Evolutionary conservation across 1,140 invertebrate species (phyloP).

Genomic region (Conus ventricosus): DNA sequence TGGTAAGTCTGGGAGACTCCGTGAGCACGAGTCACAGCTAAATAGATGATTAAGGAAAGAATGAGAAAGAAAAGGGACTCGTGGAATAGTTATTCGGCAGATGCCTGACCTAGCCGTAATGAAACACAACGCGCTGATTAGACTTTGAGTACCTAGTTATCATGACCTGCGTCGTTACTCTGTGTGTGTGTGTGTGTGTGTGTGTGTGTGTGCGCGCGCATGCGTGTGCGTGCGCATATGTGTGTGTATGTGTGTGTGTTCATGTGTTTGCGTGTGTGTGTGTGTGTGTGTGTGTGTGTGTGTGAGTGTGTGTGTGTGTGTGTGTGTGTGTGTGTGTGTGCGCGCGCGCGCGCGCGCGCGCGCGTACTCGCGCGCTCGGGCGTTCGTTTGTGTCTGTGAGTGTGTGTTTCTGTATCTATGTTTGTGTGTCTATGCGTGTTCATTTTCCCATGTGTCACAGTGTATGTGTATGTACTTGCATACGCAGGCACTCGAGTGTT

Average conservation of each 20-base stretch:
- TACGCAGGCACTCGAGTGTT: background rate
- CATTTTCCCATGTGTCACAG: background rate
- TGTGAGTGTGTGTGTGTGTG: background rate
- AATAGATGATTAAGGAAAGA: no score
- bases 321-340: background rate
- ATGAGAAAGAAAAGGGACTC: no score
- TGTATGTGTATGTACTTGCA: background rate
- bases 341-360: background rate
- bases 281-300: background rate
- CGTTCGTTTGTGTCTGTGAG: background rate
- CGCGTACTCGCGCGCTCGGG: background rate
- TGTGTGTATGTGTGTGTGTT: conserved; percentile 2
- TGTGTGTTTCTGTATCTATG: background rate
- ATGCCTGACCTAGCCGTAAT: no score
- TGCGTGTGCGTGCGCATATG: background rate
- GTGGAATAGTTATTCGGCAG: no score
- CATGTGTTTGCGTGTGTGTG: background rate
- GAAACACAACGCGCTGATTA: no score
- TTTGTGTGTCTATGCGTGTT: background rate
- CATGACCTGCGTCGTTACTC: no score
- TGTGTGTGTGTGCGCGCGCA: no score
- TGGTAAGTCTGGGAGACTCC: no score
- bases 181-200: no score
- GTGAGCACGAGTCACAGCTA: no score
- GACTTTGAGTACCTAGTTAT: no score